A percentile compares a stretch with the other conserved stretches of the same genome.
phyloP scores from a whole-genome alignment of 2,888 invertebrate genomes.

The Cybosia mesomella region DNA sequence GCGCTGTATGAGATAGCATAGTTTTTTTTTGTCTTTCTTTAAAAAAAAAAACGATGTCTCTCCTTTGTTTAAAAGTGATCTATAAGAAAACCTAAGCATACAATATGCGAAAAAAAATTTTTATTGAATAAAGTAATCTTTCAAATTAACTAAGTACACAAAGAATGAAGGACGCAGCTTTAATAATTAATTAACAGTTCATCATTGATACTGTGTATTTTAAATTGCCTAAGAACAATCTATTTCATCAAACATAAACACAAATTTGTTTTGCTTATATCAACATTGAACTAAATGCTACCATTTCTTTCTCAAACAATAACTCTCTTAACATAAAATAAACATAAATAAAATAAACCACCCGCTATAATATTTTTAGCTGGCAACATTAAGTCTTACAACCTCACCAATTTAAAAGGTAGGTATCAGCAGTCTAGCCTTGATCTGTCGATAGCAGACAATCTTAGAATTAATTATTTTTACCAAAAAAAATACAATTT shows the following conservation, averaged over 20 bases:
- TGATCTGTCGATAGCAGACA: slow-evolving; percentile 33
- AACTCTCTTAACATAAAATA: not conserved
- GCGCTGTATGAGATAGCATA: no score
- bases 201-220: no score
- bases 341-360: not conserved
- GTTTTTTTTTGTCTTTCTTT: no score
- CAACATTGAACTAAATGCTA: not conserved
- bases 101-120: no score
- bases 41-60: no score
- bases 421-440: slow-evolving; percentile 24
- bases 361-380: no score
- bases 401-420: slow-evolving; percentile 24
- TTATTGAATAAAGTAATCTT: not conserved
- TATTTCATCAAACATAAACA: not conserved
- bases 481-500: slow-evolving; percentile 33
- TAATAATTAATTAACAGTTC: not conserved
- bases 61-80: no score
- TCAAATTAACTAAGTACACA: not conserved
- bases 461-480: slow-evolving; percentile 33
- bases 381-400: slow-evolving; percentile 13
- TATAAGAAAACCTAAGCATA: no score
- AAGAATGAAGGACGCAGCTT: not conserved
- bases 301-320: not conserved
- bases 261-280: not conserved
- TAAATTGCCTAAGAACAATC: not conserved